Percentiles rank a stretch among this genome's conserved stretches.
Conservation (phyloP, 1,140 invertebrate species). For the Choristoneura fumiferana region DNA sequence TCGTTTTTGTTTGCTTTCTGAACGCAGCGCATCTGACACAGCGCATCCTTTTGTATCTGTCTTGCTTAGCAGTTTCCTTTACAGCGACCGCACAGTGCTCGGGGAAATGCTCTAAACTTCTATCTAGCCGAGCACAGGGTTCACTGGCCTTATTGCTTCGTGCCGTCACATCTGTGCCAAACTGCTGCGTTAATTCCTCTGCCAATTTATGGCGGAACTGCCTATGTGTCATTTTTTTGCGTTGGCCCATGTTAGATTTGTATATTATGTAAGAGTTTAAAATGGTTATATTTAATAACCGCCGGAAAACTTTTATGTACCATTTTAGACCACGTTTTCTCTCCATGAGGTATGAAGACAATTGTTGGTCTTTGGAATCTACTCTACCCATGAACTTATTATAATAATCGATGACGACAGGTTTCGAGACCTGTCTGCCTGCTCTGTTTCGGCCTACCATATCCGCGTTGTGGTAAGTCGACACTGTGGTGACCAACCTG, state of each 20-base stretch:
- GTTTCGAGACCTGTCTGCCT: slow-evolving; percentile 6
- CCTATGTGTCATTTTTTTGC: slow-evolving; percentile 8
- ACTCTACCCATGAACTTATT: slow-evolving; percentile 33
- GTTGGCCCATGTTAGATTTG: neutral
- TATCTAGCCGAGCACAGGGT: slow-evolving; percentile 1
- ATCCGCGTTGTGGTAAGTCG: slow-evolving; percentile 3
- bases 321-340: slow-evolving; percentile 21
- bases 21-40: too few relatives aligned
- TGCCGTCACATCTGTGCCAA: neutral
- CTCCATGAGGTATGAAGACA: slow-evolving; percentile 18
- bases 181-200: neutral
- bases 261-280: slow-evolving; percentile 11
- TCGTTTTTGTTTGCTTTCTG: too few relatives aligned
- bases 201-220: slow-evolving; percentile 9
- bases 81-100: neutral
- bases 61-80: neutral
- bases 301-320: slow-evolving; percentile 21
- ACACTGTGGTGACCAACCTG: slow-evolving; percentile 13
- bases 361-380: slow-evolving; percentile 28
- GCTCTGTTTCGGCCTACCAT: neutral
- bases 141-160: neutral
- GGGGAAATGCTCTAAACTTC: neutral
- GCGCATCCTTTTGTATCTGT: too few relatives aligned
- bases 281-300: slow-evolving; percentile 1
- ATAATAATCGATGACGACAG: slow-evolving; percentile 24